Evolutionary conservation across 2,113 vertebrate species (phyloP).

Genomic region (Odocoileus hemionus): DNA sequence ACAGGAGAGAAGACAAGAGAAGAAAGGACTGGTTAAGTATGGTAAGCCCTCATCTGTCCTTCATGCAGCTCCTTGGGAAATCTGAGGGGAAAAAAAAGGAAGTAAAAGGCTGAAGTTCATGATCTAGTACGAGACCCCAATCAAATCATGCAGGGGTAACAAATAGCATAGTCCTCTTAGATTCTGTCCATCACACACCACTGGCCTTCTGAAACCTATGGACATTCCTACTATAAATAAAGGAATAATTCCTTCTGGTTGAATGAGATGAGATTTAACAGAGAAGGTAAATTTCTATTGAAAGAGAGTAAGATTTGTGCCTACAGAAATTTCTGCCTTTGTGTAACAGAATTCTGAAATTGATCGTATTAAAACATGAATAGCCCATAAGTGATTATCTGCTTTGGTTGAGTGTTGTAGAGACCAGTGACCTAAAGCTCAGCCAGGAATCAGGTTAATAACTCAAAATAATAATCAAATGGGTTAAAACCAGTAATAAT

Average conservation of each 20-base stretch:
- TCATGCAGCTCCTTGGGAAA: neutral
- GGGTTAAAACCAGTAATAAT: neutral
- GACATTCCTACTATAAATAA: neutral
- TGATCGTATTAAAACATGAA: neutral
- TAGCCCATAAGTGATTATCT: neutral
- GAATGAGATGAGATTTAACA: neutral
- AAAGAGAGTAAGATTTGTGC: neutral
- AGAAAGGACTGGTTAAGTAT: constrained; percentile 39
- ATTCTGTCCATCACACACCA: neutral
- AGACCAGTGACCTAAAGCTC: neutral
- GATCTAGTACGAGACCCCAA: neutral
- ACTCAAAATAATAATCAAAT: neutral
- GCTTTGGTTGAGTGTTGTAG: neutral
- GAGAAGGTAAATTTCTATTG: neutral
- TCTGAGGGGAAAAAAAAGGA: neutral
- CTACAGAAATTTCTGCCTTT: neutral
- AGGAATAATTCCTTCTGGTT: neutral
- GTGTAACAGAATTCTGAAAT: neutral
- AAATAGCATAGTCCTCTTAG: neutral
- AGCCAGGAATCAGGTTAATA: neutral
- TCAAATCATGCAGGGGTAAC: neutral
- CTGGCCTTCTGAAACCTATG: neutral
- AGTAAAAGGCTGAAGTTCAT: fast-evolving
- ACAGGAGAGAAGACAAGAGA: constrained; percentile 41
- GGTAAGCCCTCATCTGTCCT: neutral